Percentiles rank a stretch among this genome's conserved stretches.
Conservation (phyloP, 2,113 vertebrate species). For the Vicugna pacos region DNA sequence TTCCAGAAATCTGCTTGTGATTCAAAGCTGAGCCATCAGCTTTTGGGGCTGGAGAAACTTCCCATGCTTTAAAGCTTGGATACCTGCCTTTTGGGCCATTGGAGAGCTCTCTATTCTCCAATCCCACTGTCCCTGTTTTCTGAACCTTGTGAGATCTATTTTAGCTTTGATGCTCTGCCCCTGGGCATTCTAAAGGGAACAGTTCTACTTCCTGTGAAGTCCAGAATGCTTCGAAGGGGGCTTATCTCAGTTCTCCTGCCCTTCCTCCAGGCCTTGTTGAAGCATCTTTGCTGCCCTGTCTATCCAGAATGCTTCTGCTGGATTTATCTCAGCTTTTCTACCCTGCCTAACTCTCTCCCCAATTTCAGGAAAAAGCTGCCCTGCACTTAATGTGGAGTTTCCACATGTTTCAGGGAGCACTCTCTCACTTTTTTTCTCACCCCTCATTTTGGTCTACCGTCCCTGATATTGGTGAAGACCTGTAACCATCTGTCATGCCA, state of each 20-base stretch:
- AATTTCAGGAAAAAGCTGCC: not conserved
- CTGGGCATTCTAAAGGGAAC: not conserved
- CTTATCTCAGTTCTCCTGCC: not conserved
- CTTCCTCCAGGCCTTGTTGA: not conserved
- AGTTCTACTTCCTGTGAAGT: not conserved
- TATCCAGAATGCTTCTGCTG: not conserved
- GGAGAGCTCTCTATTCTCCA: not conserved
- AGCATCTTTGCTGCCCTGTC: not conserved
- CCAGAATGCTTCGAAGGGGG: too few relatives aligned
- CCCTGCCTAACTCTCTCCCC: too few relatives aligned
- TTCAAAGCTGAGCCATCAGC: not conserved
- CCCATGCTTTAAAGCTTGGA: too few relatives aligned
- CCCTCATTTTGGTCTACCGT: not conserved
- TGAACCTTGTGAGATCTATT: not conserved
- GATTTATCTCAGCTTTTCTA: not conserved
- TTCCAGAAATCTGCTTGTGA: not conserved
- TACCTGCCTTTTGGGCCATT: not conserved
- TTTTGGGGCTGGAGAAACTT: not conserved
- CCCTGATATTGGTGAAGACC: not conserved
- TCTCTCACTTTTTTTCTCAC: not conserved
- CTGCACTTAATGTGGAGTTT: not conserved
- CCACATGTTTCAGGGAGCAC: too few relatives aligned
- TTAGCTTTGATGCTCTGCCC: not conserved
- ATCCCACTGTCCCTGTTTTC: not conserved
- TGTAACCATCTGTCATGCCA: not conserved